These are phyloP conservation scores for Archips crataeganus DNA, from an alignment of 2,888 invertebrate genomes.

Conservation along the genomic window DNA sequence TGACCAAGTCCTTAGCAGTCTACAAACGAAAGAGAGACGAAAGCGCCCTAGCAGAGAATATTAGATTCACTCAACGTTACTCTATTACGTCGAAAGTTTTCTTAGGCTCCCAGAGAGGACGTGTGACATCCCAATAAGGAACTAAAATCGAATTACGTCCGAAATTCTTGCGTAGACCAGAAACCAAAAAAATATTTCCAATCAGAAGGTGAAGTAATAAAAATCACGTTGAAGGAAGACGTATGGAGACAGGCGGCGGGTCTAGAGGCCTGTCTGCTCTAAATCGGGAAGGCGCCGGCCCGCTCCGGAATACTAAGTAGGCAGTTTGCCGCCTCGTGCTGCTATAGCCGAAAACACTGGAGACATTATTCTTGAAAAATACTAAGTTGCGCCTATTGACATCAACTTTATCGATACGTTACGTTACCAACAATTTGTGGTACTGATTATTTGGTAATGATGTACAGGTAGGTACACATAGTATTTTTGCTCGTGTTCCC, in stretches of 20 bases:
- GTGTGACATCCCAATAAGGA: background rate
- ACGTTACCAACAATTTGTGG: background rate
- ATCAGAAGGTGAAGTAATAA: constrained; percentile 39
- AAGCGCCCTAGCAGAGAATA: background rate
- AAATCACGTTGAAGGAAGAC: constrained; percentile 38
- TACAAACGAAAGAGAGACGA: too few relatives aligned
- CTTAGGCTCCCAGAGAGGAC: constrained; percentile 2
- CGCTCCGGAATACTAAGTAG: constrained; percentile 56
- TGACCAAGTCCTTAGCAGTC: too few relatives aligned
- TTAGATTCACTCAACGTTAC: constrained; percentile 8
- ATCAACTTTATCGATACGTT: too few relatives aligned
- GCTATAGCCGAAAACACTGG: constrained; percentile 4
- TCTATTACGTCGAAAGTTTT: constrained; percentile 11
- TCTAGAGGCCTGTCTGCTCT: constrained; percentile 32
- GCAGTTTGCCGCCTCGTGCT: constrained; percentile 45
- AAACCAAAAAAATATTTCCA: constrained; percentile 26
- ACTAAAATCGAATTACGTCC: background rate
- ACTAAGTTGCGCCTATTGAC: constrained; percentile 9
- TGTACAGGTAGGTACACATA: too few relatives aligned
- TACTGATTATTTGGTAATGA: too few relatives aligned
- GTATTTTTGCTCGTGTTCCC: too few relatives aligned
- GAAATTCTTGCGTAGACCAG: background rate
- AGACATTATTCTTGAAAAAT: constrained; percentile 25
- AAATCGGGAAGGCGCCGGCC: constrained; percentile 30
- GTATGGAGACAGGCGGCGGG: constrained; percentile 35